Evolutionary conservation across 2,113 vertebrate genomes (phyloP).

Genomic region (Noctilio leporinus): DNA sequence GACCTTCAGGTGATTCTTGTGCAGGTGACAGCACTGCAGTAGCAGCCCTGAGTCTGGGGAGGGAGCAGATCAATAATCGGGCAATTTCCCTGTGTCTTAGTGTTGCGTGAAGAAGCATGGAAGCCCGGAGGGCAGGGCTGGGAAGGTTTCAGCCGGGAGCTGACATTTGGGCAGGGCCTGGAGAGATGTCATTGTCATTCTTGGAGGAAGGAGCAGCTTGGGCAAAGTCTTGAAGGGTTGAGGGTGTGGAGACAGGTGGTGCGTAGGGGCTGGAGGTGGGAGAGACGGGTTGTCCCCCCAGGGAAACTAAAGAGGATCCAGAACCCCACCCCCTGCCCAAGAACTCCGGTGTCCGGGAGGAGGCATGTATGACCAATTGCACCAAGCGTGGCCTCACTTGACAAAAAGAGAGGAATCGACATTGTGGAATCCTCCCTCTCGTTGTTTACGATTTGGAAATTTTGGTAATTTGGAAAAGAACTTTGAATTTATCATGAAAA

Average conservation of each 20-base stretch:
- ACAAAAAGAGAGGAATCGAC: neutral
- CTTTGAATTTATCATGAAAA: neutral
- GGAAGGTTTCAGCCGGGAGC: neutral
- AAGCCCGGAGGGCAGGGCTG: neutral
- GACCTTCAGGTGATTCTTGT: neutral
- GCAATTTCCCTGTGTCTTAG: accelerated
- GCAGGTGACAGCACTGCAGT: neutral
- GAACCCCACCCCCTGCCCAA: neutral
- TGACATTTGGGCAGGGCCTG: neutral
- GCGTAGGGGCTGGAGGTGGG: neutral
- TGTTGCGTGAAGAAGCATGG: accelerated
- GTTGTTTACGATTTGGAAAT: neutral
- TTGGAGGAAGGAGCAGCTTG: neutral
- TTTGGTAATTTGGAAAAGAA: neutral
- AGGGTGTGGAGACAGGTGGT: accelerated
- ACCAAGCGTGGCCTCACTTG: neutral
- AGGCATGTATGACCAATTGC: neutral
- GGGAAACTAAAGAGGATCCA: neutral
- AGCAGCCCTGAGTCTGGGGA: neutral
- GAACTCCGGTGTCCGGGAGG: accelerated
- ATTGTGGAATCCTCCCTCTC: too few species aligned
- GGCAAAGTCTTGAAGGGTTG: neutral
- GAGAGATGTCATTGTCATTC: neutral
- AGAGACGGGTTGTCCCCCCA: neutral
- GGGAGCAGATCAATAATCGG: neutral